phyloP scores from a whole-genome alignment of 2,797 vertebrate genomes.

The Poeciliopsis gracilis region DNA sequence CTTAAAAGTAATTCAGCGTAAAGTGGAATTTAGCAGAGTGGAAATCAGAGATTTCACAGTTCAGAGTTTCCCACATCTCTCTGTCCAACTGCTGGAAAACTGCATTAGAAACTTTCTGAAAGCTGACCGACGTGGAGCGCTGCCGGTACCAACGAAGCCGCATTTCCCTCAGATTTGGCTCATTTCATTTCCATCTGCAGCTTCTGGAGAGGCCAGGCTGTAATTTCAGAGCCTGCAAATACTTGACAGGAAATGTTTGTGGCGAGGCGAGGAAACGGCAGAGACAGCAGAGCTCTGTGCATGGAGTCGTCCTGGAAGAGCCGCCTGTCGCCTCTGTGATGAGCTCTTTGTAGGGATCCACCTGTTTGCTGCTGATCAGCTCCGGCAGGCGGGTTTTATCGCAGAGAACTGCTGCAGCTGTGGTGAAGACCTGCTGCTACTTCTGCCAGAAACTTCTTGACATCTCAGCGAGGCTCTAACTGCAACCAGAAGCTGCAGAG shows the following conservation, averaged over 20 bases:
- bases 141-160: constrained; percentile 44
- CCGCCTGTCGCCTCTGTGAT: constrained; percentile 6
- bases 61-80: background rate
- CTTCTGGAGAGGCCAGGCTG: constrained; percentile 60
- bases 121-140: constrained; percentile 28
- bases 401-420: constrained; percentile 13
- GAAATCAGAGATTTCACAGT: background rate
- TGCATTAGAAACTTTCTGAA: constrained; percentile 11
- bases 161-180: constrained; percentile 35
- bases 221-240: constrained; percentile 78
- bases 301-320: background rate
- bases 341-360: constrained; percentile 31
- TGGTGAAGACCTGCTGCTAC: constrained; percentile 28
- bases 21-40: background rate
- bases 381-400: constrained; percentile 22
- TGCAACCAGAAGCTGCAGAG: background rate
- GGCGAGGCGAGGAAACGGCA: constrained; percentile 79
- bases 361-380: constrained; percentile 1
- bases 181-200: constrained; percentile 49
- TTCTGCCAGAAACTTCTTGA: constrained; percentile 19
- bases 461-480: background rate
- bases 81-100: background rate
- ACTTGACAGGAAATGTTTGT: constrained; percentile 82
- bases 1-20: background rate
- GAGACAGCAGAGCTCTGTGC: constrained; percentile 39